A percentile compares a stretch with the other conserved stretches of the same genome.
Evolutionary conservation across 1,140 invertebrate genomes (phyloP).

Genomic region (Drosophila repleta): DNA sequence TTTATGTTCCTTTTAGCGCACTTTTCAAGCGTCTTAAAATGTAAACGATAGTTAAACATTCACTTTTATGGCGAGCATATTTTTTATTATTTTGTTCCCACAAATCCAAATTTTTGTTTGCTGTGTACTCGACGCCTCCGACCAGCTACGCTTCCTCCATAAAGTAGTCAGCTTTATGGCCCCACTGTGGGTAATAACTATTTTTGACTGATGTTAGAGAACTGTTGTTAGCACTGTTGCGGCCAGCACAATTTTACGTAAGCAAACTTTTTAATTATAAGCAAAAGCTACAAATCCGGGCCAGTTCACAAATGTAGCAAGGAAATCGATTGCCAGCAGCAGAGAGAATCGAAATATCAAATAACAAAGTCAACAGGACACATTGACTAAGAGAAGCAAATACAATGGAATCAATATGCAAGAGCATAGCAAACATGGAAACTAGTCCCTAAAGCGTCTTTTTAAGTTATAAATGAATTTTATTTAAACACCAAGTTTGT

Average conservation of each 20-base stretch:
- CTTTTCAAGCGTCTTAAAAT: too few species aligned
- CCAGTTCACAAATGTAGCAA: background rate
- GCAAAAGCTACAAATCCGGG: slow-evolving; percentile 15
- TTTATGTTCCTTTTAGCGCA: too few species aligned
- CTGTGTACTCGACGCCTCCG: background rate
- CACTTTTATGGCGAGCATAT: background rate
- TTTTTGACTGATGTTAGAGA: slow-evolving; percentile 18
- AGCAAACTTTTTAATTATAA: slow-evolving; percentile 25
- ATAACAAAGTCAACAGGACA: slow-evolving; percentile 17
- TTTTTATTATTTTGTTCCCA: background rate
- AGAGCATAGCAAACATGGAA: background rate
- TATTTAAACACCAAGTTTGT: too few species aligned
- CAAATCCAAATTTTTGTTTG: background rate
- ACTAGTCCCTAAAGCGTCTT: too few species aligned
- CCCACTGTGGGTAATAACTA: slow-evolving; percentile 21
- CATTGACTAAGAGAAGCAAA: background rate
- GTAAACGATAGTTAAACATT: too few species aligned
- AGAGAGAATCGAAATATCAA: slow-evolving; percentile 13
- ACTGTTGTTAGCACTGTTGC: background rate
- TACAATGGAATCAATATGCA: background rate
- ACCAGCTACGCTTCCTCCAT: slow-evolving; percentile 5
- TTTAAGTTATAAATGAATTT: too few species aligned
- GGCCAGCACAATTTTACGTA: slow-evolving; percentile 2
- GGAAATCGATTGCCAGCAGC: background rate
- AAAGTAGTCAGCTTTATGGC: slow-evolving; percentile 30